Base-by-base conservation (phyloP, 2,888 invertebrate genomes). In the Meloe dianella region DNA sequence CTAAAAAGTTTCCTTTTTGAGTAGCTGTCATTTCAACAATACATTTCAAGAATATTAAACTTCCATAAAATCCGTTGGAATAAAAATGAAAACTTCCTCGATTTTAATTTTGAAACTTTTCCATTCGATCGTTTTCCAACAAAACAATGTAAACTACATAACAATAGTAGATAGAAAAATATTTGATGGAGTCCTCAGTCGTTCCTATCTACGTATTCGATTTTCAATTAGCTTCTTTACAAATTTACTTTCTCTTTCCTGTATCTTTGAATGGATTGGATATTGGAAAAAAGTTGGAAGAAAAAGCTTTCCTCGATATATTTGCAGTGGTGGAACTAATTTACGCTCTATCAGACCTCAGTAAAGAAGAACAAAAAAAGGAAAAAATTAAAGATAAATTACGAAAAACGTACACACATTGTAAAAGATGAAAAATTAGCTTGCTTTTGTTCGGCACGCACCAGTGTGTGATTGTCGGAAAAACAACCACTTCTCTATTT, bases 191-290 rank as follows among this genome's bases (percentile, higher is more conserved):
- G 60, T 66, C 63, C 66, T 64, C 61, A 60, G 32, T 56, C 41
- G 54, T 65, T 57, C n/a, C 51, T 63, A 60, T 24, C 62, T 60
- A 32, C 22, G 62, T 30, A 64, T 72, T 72, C 68, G 72, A 72
- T 72, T 72, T 72, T 72, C 72, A 72, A 72, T 72, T 72, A 70
- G 70, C 72, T 70, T 70, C 72, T 69, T 70, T 67, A 67, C 72
- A 70, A 72, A 67, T 70, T 70, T 67, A 72, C 70, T 67, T 60
- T 60, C 67, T 35, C 61, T 58, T 38, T 20, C 38, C 56, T 51
- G 57, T 58, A 24, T 51, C 51, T 9, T 60, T 63, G 63, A 69
- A 65, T 61, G 62, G 51, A 59, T 47, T 59, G 17, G 60, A 57
- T 41, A 54, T 61, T 38, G 60, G 58, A 58, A 67, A 17, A 20